Evolutionary conservation across 2,888 invertebrate species (phyloP).

Genomic region (Chamaedrilus cognettii): DNA sequence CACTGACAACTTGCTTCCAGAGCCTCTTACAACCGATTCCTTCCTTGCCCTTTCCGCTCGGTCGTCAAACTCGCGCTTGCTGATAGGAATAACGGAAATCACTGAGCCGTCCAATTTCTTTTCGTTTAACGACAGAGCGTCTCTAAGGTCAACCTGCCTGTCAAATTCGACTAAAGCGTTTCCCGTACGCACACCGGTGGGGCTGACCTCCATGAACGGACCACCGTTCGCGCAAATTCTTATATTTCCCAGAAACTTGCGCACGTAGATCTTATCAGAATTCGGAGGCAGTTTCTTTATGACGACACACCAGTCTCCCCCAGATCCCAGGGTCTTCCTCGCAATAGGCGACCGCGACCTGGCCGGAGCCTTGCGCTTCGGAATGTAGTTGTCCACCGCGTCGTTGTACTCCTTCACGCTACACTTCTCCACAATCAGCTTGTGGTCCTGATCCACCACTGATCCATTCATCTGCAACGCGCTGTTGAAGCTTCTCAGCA

Average conservation of each 20-base stretch:
- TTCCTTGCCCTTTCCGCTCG: not conserved
- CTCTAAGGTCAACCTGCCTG: slow-evolving; percentile 71
- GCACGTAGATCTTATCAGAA: slow-evolving; percentile 70
- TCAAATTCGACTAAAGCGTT: slow-evolving; percentile 77
- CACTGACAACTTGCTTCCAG: not conserved
- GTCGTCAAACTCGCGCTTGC: not conserved
- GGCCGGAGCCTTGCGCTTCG: not conserved
- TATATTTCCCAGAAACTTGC: slow-evolving; percentile 90
- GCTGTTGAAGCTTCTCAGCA: slow-evolving; percentile 70
- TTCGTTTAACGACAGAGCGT: slow-evolving; percentile 67
- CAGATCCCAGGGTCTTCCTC: slow-evolving; percentile 5
- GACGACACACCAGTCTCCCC: slow-evolving; percentile 26
- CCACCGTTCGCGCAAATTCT: slow-evolving; percentile 96
- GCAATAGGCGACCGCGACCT: slow-evolving; percentile 23
- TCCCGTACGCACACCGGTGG: slow-evolving; percentile 63
- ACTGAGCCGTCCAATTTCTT: not conserved
- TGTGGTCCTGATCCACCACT: slow-evolving; percentile 67
- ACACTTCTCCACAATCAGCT: slow-evolving; percentile 70
- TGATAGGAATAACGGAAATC: not conserved
- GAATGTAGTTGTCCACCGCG: slow-evolving; percentile 67
- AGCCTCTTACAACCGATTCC: not conserved
- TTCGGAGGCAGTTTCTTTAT: slow-evolving; percentile 31
- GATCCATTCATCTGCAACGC: slow-evolving; percentile 70
- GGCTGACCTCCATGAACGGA: slow-evolving; percentile 61
- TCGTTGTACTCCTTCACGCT: slow-evolving; percentile 75